Conservation (phyloP, 2,797 vertebrate genomes). For the Smutsia gigantea region DNA sequence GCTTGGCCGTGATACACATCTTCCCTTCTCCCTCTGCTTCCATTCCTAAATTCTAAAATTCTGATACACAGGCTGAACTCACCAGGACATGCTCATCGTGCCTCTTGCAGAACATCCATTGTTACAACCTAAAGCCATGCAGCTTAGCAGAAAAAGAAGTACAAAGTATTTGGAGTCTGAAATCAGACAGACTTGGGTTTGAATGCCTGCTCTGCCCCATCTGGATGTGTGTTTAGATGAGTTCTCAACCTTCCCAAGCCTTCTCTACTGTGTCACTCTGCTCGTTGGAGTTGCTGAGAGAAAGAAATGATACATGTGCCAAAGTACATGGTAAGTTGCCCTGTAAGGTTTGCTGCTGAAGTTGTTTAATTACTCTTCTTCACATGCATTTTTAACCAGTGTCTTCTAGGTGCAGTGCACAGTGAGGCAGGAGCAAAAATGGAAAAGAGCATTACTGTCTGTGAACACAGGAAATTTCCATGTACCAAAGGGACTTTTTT, state of each 20-base stretch:
- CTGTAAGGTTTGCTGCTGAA: background rate
- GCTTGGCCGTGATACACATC: too few relatives aligned
- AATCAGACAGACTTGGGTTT: background rate
- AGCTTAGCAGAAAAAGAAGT: background rate
- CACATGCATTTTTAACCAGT: constrained; percentile 14
- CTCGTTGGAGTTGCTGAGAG: background rate
- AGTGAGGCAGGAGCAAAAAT: background rate
- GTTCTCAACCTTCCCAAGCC: background rate
- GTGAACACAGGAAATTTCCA: constrained; percentile 33
- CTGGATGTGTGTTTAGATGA: background rate
- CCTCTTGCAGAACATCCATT: background rate
- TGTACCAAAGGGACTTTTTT: constrained; percentile 36
- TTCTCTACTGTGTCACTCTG: background rate
- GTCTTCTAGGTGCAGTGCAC: background rate
- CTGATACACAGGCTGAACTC: background rate
- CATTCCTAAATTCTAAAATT: background rate
- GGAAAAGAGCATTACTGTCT: background rate
- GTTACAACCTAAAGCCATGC: background rate
- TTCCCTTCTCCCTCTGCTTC: background rate
- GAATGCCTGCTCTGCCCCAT: background rate
- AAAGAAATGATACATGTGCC: background rate
- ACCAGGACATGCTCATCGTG: background rate
- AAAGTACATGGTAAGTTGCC: background rate
- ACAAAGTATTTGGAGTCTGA: background rate
- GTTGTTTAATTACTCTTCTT: constrained; percentile 18